Evolutionary conservation across 1,140 invertebrate species (phyloP), one percentile per base, ranked within the genome.

Genomic region (Aricia agestis): DNA sequence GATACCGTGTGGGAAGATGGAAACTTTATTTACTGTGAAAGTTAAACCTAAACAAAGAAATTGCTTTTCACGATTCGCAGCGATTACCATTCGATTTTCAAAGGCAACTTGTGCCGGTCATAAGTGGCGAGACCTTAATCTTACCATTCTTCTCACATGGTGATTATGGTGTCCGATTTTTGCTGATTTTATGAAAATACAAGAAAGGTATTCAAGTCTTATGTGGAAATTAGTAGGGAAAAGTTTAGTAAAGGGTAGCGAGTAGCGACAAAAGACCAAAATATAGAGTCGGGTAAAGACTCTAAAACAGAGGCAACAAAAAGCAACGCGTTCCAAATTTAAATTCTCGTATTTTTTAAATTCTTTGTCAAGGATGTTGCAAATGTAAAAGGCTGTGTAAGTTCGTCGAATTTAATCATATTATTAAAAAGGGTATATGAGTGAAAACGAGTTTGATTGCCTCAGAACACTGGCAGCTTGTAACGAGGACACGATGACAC

Each of bases 381-480:
- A 52, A 52, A 63, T 63, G 59, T 25, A 68, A 68, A 68, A 67
- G 36, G 42, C 18, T 67, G n/a, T 19, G 17, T 66, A 61, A 69
- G 66, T 67, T 69, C 63, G 59, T n/a, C 66, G 68, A 66, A 67
- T 19, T 63, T 19, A 63, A 52, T 52, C 45, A 52, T 52, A 15
- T 52, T 52, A 80, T 81, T 77, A 72, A 74, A 90, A 90, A 92
- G 79, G 84, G 87, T 83, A 79, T 82, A 81, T 79, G 78, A 84
- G 78, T 87, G 84, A 87, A 80, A 86, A 93, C 86, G 82, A 91
- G 92, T 83, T 93, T 87, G 71, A 83, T 84, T 71, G 89, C 73
- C 74, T 42, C 75, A 72, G 83, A 78, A 79, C 79, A 81, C 76
- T 78, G 75, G 73, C 36, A 36, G 36, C 76, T 71, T 80, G 86